Base-by-base conservation (phyloP, 1,140 invertebrate species). In the Phthorimaea operculella region DNA sequence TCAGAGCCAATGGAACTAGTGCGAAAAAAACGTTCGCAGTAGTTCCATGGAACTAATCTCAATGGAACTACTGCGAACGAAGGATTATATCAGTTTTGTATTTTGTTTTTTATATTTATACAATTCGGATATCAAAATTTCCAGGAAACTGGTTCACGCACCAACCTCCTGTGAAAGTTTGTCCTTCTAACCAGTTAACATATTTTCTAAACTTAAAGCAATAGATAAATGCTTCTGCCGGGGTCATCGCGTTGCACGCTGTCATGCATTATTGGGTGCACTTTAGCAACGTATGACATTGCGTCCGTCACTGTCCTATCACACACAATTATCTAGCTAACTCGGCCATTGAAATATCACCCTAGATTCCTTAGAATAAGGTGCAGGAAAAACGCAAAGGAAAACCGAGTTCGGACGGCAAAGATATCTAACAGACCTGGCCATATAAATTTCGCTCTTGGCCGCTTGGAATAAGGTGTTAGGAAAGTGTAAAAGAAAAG, bases 191-290 rank as follows among this genome's bases (percentile, higher is more conserved):
- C n/a, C 11, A 5, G 9, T 4, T 16, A 9, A 15, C 44, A 15
- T n/a, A 5, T 9, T 14, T 16, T 15, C 44, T 17, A 16, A 15
- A 47, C 16, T 3, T 47, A 3, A n/a, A 9, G 11, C 44, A 47
- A 15, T 9, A 16, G 8, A 9, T 16, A 16, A 9, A 47, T 15
- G 14, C 11, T n/a, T 15, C 11, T 15, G 15, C 44, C 8, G 11
- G 44, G 44, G n/a, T 17, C n/a, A 47, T 47, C 15, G 44, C 44
- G 15, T 47, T 47, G 15, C 44, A 17, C 16, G 9, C 9, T 47
- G 44, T 47, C 44, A 47, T 47, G 44, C 44, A 47, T 47, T 47
- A 47, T 47, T 47, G 21, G 44, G 44, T 47, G 16, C 16, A 47
- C 44, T 47, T 47, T 47, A 14, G 44, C 44, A 47, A 47, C 16